Conservation (phyloP, 2,797 vertebrate genomes). For the Eutrigla gurnardus region DNA sequence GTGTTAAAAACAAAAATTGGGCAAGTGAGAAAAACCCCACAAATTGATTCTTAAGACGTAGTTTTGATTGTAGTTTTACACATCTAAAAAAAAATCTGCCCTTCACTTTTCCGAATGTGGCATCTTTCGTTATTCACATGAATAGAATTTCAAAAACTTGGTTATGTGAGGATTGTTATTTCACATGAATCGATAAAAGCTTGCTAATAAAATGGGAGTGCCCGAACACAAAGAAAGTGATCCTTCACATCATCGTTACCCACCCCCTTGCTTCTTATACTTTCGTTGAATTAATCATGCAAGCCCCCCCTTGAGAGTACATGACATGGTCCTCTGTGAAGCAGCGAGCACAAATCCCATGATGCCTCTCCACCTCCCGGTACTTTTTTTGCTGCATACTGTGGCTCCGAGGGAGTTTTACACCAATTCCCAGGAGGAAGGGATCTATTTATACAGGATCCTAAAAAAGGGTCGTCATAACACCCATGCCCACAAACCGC, state of each 20-base stretch:
- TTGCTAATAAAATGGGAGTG: neutral
- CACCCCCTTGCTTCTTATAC: constrained; percentile 15
- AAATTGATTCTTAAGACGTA: constrained; percentile 4
- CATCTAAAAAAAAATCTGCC: neutral
- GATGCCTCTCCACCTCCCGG: constrained; percentile 57
- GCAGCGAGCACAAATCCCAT: constrained; percentile 54
- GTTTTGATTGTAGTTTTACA: neutral
- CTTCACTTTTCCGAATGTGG: neutral
- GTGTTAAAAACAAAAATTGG: constrained; percentile 13
- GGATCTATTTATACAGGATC: constrained; percentile 73
- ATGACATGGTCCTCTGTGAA: constrained; percentile 46
- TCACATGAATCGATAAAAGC: neutral
- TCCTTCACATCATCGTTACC: constrained; percentile 27
- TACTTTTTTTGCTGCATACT: constrained; percentile 45
- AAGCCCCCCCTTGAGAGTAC: constrained; percentile 32
- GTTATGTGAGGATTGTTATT: neutral
- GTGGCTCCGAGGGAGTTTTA: constrained; percentile 63
- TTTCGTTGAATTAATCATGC: constrained; percentile 58
- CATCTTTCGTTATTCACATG: neutral
- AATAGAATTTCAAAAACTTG: neutral
- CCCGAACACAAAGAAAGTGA: constrained; percentile 27
- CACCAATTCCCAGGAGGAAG: constrained; percentile 64
- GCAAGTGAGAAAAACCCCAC: constrained; percentile 11
- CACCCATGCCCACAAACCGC: constrained; percentile 62
- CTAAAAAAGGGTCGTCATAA: constrained; percentile 61